Evolutionary conservation across 2,888 invertebrate species (phyloP), one percentile per base, ranked within the genome.

Genomic region (Cancer borealis): DNA sequence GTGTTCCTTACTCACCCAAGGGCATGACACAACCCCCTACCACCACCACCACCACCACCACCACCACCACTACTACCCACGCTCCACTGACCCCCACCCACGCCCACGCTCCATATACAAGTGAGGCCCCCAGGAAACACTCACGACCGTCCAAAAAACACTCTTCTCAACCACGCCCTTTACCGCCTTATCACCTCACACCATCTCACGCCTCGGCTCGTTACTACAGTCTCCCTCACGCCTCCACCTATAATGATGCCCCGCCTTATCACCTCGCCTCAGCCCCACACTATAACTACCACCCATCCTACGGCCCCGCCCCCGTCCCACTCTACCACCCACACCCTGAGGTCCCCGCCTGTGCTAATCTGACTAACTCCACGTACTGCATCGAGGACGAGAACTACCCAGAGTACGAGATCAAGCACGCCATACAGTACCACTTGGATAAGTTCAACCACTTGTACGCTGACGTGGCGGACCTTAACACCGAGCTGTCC

Each of bases 401-500:
- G 49, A 94, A 92, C 12, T 95, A 94, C 93, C 95, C 95, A 0
- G 66, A 26, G 39, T 94, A 92, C 79, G 95, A 96, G 60, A 92
- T 96, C 90, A 95, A 95, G 94, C 88, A 92, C 14, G 95, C 96
- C 73, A 95, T 95, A 26, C 47, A 93, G 47, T 90, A 93, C 88
- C 94, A 96, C 92, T 45, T 93, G 73, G 87, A 94, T 5, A 92
- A 93, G 84, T 93, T 96, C 88, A 60, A 93, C n/a, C 45, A 60
- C 26, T 93, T 96, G 66, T 96, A 96, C 92, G 95, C 96, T 30
- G 96, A 96, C 87, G 94, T 96, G 17, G 92, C 95, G 17, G 92
- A 93, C 79, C 84, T 93, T 21, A 87, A 95, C 90, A 95, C 95
- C 1, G 79, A 26, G 30, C 47, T 79, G 49, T 95, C 95, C 0